Evolutionary conservation across 2,113 vertebrate genomes (phyloP).

Genomic region (Jaculus jaculus): DNA sequence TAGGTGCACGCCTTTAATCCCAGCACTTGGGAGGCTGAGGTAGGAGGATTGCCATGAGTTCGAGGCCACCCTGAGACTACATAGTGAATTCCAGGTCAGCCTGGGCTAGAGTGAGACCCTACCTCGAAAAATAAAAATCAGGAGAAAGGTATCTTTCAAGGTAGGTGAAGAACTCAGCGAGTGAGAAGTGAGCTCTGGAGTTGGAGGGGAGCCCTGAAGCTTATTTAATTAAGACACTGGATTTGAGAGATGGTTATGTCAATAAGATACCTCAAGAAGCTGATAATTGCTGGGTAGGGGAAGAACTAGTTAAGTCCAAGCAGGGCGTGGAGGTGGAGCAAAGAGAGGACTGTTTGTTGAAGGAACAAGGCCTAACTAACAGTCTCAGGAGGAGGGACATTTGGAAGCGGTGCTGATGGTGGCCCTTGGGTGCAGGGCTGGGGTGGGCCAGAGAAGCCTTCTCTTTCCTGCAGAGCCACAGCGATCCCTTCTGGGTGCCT

Average conservation of each 20-base stretch:
- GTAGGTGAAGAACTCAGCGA: background rate
- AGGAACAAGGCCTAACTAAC: background rate
- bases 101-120: too few relatives aligned
- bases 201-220: background rate
- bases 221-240: background rate
- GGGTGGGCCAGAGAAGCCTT: too few relatives aligned
- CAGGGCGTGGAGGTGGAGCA: background rate
- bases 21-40: too few relatives aligned
- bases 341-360: background rate
- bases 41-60: too few relatives aligned
- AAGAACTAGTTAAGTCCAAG: background rate
- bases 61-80: too few relatives aligned
- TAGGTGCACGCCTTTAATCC: too few relatives aligned
- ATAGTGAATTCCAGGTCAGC: background rate
- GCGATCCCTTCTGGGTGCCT: background rate
- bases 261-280: background rate
- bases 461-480: background rate
- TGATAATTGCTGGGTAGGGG: background rate
- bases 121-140: too few relatives aligned
- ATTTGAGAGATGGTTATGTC: background rate
- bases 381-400: background rate
- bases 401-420: background rate
- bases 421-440: background rate
- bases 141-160: background rate
- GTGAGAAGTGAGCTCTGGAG: slow-evolving; percentile 15